These are phyloP conservation scores for Hypena proboscidalis DNA, from an alignment of 2,888 invertebrate species.

Conservation along the genomic window DNA sequence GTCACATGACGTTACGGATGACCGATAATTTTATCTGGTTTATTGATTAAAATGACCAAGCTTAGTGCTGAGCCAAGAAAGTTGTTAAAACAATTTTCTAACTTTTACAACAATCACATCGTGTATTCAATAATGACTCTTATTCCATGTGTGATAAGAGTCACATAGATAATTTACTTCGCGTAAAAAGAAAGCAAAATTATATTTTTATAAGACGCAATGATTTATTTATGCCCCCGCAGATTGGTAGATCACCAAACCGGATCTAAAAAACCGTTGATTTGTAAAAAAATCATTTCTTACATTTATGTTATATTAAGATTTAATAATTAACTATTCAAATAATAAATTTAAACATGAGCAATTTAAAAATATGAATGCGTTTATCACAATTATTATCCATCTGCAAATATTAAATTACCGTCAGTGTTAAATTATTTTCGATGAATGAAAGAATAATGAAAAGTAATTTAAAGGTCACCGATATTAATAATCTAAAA, in stretches of 20 bases:
- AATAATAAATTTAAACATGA: too few species aligned
- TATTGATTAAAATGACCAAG: conserved; percentile 1
- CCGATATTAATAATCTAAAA: too few species aligned
- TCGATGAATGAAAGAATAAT: too few species aligned
- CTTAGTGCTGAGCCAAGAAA: conserved; percentile 22
- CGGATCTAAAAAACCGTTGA: conserved; percentile 42
- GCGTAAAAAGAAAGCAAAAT: conserved; percentile 34
- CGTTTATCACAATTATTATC: too few species aligned
- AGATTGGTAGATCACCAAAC: conserved; percentile 33
- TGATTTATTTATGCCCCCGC: conserved; percentile 19
- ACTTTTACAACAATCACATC: conserved; percentile 3
- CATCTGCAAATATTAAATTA: too few species aligned
- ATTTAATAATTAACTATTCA: too few species aligned
- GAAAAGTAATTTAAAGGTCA: too few species aligned
- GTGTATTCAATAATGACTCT: conserved; percentile 16
- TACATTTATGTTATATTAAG: conserved; percentile 2
- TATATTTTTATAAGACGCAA: conserved; percentile 14
- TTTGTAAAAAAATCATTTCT: conserved; percentile 13
- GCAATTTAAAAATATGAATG: too few species aligned
- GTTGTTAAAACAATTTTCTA: conserved; percentile 5
- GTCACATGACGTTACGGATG: too few species aligned
- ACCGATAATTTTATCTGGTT: conserved; percentile 14
- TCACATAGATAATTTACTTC: background rate
- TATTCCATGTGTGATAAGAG: conserved; percentile 14
- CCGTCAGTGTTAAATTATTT: too few species aligned